Evolutionary conservation across 2,113 vertebrate genomes (phyloP).

Genomic region (Corythaixoides concolor): DNA sequence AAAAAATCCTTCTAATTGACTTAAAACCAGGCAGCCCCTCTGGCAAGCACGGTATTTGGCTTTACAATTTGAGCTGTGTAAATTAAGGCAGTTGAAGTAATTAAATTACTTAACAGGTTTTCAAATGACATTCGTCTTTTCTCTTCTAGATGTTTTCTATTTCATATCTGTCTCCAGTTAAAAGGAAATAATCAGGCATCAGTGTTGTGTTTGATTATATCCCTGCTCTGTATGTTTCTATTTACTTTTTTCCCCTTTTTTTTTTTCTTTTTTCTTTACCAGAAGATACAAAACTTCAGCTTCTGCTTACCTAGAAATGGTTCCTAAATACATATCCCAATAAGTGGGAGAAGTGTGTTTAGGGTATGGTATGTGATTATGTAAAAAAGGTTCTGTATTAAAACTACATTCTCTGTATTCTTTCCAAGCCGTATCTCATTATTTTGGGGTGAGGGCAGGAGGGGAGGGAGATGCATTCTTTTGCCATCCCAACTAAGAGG

Average conservation of each 20-base stretch:
- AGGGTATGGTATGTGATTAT: neutral
- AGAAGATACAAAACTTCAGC: neutral
- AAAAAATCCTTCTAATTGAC: neutral
- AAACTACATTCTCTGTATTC: neutral
- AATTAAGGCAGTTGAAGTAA: conserved; percentile 35
- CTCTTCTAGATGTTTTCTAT: neutral
- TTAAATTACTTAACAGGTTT: conserved; percentile 42
- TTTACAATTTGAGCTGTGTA: neutral
- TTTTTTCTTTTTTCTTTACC: neutral
- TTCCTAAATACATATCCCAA: neutral
- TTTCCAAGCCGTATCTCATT: neutral
- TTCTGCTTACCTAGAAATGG: neutral
- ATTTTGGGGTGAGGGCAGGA: neutral
- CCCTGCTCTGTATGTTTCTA: neutral
- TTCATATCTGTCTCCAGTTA: neutral
- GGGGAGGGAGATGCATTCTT: neutral
- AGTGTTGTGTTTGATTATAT: neutral
- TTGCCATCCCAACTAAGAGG: neutral
- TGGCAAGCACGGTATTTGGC: neutral
- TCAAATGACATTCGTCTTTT: neutral
- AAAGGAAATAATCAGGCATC: neutral
- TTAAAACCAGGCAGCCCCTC: neutral
- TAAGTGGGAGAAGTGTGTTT: neutral
- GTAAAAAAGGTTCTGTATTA: neutral
- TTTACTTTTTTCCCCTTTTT: neutral